phyloP scores from a whole-genome alignment of 2,113 vertebrate genomes.

The Nannobrachium achirus region DNA sequence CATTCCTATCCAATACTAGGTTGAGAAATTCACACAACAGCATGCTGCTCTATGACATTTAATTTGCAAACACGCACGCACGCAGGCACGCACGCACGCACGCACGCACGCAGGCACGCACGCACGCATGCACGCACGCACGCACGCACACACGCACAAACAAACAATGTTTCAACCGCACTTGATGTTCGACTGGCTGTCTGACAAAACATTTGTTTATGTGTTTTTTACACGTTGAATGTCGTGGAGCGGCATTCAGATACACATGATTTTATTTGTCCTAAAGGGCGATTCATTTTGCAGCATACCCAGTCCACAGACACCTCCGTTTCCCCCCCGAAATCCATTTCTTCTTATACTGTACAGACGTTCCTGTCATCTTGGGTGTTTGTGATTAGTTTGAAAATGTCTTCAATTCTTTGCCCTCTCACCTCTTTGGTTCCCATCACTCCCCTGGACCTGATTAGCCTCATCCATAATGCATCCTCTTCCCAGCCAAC shows the following conservation, averaged over 20 bases:
- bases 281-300: neutral
- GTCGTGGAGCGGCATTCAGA: too few relatives aligned
- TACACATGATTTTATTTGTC: neutral
- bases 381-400: too few relatives aligned
- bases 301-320: neutral
- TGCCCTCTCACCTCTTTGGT: constrained; percentile 13
- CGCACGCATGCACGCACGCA: neutral
- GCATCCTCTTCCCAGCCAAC: constrained; percentile 13
- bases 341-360: neutral
- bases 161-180: too few relatives aligned
- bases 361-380: neutral
- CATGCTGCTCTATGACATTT: too few relatives aligned
- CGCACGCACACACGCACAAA: neutral
- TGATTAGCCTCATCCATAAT: neutral
- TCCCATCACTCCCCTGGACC: constrained; percentile 26
- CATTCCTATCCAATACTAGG: too few relatives aligned
- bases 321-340: constrained; percentile 4
- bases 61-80: too few relatives aligned
- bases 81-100: neutral
- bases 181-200: too few relatives aligned
- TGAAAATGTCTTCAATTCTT: too few relatives aligned
- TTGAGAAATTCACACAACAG: too few relatives aligned
- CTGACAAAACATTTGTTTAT: too few relatives aligned
- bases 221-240: too few relatives aligned
- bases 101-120: neutral